These are phyloP conservation scores for Eumeta japonica DNA, from an alignment of 1,140 invertebrate genomes.

Conservation along the genomic window DNA sequence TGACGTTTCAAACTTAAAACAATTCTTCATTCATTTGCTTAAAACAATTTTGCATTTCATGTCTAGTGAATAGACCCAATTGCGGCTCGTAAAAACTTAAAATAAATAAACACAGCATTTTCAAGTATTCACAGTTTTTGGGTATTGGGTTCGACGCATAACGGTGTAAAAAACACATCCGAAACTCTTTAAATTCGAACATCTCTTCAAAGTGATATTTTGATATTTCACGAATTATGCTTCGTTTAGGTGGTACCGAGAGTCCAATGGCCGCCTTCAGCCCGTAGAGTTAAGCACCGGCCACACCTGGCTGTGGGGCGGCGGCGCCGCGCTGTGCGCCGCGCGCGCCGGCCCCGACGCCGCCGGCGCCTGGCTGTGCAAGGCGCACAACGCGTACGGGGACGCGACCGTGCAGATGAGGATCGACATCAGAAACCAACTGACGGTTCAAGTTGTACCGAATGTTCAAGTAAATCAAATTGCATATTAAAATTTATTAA, in stretches of 20 bases:
- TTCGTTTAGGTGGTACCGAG: constrained; percentile 41
- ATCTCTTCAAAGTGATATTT: too few species aligned
- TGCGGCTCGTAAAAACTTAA: too few species aligned
- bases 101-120: too few species aligned
- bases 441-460: constrained; percentile 19
- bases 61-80: too few species aligned
- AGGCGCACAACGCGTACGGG: constrained; percentile 34
- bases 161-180: too few species aligned
- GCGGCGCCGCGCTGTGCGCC: constrained; percentile 36
- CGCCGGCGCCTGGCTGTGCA: constrained; percentile 36
- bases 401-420: constrained; percentile 31
- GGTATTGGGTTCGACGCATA: too few species aligned
- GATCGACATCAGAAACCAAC: constrained; percentile 21
- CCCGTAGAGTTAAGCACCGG: constrained; percentile 12
- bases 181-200: too few species aligned
- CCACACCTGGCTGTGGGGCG: constrained; percentile 27
- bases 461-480: not conserved
- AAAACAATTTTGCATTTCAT: too few species aligned
- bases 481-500: not conserved
- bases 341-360: constrained; percentile 9
- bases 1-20: too few species aligned
- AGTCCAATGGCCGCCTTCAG: constrained; percentile 22
- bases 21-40: too few species aligned
- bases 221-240: too few species aligned
- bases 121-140: too few species aligned